Evolutionary conservation across 2,113 vertebrate genomes (phyloP).

Genomic region (Malaclemys terrapin): DNA sequence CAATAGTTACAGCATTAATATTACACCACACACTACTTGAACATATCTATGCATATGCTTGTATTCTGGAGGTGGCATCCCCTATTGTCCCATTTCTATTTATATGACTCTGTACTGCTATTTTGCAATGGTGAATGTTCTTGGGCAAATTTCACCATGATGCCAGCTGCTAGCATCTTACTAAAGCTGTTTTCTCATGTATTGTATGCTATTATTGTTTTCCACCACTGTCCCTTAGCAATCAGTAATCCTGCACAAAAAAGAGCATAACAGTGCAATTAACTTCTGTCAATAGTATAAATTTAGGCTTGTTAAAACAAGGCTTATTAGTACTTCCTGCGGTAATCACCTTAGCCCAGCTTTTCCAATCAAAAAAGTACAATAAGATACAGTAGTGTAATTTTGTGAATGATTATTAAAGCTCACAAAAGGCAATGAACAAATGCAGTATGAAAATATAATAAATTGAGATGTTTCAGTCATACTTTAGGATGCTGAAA

Average conservation of each 20-base stretch:
- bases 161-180: background rate
- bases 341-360: constrained; percentile 20
- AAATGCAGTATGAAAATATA: background rate
- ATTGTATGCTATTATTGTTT: background rate
- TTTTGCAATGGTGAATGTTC: background rate
- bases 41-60: background rate
- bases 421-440: constrained; percentile 22
- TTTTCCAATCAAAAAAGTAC: constrained; percentile 39
- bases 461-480: constrained; percentile 15
- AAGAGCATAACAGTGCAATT: constrained; percentile 48
- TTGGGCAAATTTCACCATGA: constrained; percentile 9
- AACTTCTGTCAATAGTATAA: constrained; percentile 60
- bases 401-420: constrained; percentile 32
- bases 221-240: background rate
- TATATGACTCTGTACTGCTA: background rate
- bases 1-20: background rate
- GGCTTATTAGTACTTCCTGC: constrained; percentile 51
- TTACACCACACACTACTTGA: background rate
- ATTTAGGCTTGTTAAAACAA: constrained; percentile 68
- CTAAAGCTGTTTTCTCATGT: constrained; percentile 2
- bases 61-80: background rate
- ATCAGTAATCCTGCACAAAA: constrained; percentile 40
- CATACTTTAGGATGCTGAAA: background rate
- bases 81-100: background rate
- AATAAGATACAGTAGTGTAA: constrained; percentile 47